These are phyloP conservation scores for Nettapus auritus DNA, from an alignment of 2,113 vertebrate species.

Conservation along the genomic window DNA sequence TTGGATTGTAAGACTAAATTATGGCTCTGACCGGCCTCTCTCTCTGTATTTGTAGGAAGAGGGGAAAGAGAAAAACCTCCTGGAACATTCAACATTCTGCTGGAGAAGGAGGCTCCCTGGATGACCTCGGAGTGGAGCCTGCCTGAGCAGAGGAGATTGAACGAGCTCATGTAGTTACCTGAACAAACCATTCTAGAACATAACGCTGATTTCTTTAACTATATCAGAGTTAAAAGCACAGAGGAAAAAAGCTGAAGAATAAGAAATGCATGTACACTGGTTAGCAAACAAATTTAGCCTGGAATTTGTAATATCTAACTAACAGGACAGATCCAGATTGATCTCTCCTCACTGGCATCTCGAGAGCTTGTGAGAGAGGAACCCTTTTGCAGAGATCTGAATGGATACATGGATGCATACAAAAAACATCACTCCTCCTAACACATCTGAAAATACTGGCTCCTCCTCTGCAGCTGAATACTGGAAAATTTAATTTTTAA, in stretches of 20 bases:
- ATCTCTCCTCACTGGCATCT: neutral
- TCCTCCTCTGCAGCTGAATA: constrained; percentile 32
- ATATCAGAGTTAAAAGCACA: neutral
- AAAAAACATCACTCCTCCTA: neutral
- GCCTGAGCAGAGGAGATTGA: neutral
- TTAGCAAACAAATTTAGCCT: neutral
- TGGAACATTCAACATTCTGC: neutral
- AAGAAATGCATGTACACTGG: neutral
- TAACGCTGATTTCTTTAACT: neutral
- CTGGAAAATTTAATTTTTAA: constrained; percentile 13
- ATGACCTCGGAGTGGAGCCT: neutral
- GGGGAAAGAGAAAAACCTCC: neutral
- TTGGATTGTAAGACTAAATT: constrained; percentile 14
- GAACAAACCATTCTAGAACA: neutral
- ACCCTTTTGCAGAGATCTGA: neutral
- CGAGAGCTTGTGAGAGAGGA: neutral
- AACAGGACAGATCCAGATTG: neutral
- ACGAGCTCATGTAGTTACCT: neutral
- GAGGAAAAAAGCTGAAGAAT: neutral
- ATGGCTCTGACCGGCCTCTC: neutral
- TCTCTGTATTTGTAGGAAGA: neutral
- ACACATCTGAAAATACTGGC: constrained; percentile 5
- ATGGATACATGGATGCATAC: neutral
- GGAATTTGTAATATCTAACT: neutral
- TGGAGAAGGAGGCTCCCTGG: neutral